These are phyloP conservation scores for Cepphus grylle DNA, from an alignment of 2,113 vertebrate genomes.

Conservation along the genomic window DNA sequence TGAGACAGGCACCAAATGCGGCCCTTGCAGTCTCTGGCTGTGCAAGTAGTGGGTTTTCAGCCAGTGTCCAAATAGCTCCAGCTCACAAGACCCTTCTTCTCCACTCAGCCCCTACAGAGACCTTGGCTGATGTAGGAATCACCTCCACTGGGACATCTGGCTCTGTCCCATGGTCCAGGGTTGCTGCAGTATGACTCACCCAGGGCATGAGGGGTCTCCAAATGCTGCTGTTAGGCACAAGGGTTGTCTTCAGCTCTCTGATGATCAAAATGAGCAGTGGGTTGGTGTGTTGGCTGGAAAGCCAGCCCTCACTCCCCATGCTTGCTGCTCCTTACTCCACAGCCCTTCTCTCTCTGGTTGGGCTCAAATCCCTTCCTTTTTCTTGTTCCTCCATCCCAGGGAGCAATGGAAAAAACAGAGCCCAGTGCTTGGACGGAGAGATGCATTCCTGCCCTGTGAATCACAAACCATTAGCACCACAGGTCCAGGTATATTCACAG, in stretches of 20 bases:
- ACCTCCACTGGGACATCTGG: background rate
- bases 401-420: background rate
- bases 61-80: background rate
- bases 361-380: background rate
- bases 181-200: background rate
- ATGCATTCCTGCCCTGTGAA: background rate
- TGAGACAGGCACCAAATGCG: slow-evolving; percentile 1
- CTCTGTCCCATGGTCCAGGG: background rate
- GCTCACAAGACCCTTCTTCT: slow-evolving; percentile 12
- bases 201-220: background rate
- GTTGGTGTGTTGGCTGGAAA: background rate
- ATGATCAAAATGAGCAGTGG: background rate
- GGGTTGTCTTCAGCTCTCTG: background rate
- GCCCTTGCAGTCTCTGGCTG: slow-evolving; percentile 15
- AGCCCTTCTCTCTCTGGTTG: background rate
- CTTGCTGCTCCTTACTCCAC: background rate
- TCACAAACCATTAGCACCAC: background rate
- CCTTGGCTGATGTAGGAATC: background rate
- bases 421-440: background rate
- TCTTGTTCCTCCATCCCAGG: background rate
- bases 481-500: background rate
- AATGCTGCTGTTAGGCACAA: background rate
- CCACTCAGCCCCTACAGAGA: background rate
- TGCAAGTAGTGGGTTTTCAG: background rate
- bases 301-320: background rate